phyloP scores from a whole-genome alignment of 2,888 invertebrate species.

The Polymixis flavicincta region DNA sequence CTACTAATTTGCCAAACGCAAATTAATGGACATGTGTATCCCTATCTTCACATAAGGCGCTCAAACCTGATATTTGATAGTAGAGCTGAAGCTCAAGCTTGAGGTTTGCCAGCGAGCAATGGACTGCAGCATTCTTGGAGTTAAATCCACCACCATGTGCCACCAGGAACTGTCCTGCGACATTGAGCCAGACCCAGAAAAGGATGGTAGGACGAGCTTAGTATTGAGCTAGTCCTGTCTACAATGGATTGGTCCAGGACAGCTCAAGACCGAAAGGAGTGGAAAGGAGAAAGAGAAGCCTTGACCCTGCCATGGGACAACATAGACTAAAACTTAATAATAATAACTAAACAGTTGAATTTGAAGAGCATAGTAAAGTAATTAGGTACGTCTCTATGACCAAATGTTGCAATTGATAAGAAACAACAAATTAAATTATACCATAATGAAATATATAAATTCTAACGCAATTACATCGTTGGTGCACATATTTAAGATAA shows the following conservation, averaged over 20 bases:
- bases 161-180: not conserved
- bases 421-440: slow-evolving; percentile 41
- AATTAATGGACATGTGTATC: too few relatives aligned
- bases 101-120: not conserved
- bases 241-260: too few relatives aligned
- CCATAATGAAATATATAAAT: slow-evolving; percentile 43
- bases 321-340: not conserved
- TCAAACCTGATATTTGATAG: not conserved
- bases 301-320: not conserved
- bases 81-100: not conserved
- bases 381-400: not conserved
- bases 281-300: not conserved
- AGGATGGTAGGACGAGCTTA: not conserved
- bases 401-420: slow-evolving; percentile 43
- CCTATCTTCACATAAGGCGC: not conserved
- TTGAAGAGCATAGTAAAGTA: not conserved
- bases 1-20: too few relatives aligned
- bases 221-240: too few relatives aligned
- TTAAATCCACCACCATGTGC: not conserved
- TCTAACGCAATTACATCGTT: slow-evolving; percentile 57
- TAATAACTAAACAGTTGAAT: not conserved
- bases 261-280: not conserved
- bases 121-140: not conserved
- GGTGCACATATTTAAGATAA: slow-evolving; percentile 69
- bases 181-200: not conserved